phyloP scores from a whole-genome alignment of 2,113 vertebrate species.

The Crocuta crocuta region DNA sequence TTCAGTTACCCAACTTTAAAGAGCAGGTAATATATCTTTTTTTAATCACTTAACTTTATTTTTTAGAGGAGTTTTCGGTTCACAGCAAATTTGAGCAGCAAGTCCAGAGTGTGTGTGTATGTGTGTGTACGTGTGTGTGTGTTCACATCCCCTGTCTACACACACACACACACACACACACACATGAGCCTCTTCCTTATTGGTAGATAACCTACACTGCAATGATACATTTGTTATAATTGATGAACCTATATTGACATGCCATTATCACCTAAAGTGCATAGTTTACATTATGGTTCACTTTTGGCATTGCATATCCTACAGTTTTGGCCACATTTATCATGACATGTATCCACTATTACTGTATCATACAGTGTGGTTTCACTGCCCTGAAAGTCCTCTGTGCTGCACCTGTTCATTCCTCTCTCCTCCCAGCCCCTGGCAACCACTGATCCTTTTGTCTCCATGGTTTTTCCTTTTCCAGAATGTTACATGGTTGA shows the following conservation, averaged over 20 bases:
- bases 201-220: neutral
- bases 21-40: neutral
- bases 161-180: neutral
- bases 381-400: neutral
- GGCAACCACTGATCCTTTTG: neutral
- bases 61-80: constrained; percentile 32
- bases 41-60: neutral
- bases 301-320: neutral
- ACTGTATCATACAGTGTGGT: neutral
- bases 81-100: neutral
- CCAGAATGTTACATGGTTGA: neutral
- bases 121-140: too few species aligned
- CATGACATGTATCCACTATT: neutral
- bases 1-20: neutral
- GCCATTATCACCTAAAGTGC: neutral
- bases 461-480: neutral
- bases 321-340: neutral
- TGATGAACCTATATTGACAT: neutral
- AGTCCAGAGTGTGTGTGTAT: neutral
- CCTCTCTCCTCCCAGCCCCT: neutral
- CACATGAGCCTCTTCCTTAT: neutral
- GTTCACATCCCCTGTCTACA: neutral
- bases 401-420: neutral
- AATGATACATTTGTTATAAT: neutral
- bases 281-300: neutral